Conservation (phyloP, 2,113 vertebrate genomes). For the Lycaon pictus region DNA sequence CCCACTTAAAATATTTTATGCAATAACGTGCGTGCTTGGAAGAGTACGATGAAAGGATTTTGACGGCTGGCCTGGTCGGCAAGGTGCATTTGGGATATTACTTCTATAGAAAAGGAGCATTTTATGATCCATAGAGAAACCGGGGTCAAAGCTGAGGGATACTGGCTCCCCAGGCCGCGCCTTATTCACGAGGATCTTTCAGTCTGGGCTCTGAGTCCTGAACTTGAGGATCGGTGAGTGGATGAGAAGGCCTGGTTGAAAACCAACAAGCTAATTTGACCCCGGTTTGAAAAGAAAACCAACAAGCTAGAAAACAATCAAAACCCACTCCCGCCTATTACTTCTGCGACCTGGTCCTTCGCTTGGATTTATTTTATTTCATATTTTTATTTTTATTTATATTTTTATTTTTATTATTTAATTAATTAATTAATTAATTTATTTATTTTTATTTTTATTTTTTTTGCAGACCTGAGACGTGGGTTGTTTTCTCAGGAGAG, state of each 20-base stretch:
- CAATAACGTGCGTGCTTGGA: no score
- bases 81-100: fast-evolving
- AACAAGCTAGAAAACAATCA: background rate
- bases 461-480: background rate
- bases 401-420: no score
- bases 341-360: background rate
- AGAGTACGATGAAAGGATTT: background rate
- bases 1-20: background rate
- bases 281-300: no score
- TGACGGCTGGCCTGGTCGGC: background rate
- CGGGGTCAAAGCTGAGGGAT: no score
- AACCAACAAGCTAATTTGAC: background rate
- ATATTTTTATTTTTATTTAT: no score
- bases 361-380: background rate
- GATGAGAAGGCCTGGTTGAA: background rate
- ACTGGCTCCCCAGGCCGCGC: fast-evolving
- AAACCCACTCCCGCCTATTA: background rate
- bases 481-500: background rate
- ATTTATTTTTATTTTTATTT: no score
- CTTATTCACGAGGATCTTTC: fast-evolving
- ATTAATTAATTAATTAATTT: no score
- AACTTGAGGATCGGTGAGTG: background rate
- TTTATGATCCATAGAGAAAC: background rate
- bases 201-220: background rate
- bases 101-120: background rate